Conservation (phyloP, 2,113 vertebrate genomes). For the Dipodomys stephensi region DNA sequence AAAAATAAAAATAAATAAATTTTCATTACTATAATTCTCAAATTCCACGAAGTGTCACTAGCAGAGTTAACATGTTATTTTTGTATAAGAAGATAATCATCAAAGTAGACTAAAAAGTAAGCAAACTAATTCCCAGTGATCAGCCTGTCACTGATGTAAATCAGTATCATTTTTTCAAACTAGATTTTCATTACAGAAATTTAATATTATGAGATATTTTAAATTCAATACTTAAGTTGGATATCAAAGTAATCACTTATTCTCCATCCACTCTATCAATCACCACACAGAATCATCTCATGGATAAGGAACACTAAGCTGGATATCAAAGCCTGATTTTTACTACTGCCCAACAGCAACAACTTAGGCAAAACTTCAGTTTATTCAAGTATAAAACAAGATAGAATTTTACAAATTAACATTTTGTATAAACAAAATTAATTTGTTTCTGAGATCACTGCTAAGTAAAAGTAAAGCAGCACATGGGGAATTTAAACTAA, state of each 20-base stretch:
- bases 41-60: constrained; percentile 47
- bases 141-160: not conserved
- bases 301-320: not conserved
- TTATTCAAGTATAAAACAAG: constrained; percentile 1
- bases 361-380: not conserved
- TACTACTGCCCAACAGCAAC: not conserved
- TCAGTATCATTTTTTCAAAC: constrained; percentile 5
- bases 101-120: constrained; percentile 33
- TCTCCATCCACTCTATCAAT: not conserved
- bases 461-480: constrained; percentile 47
- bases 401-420: constrained; percentile 48
- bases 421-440: constrained; percentile 52
- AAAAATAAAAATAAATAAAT: constrained; percentile 6
- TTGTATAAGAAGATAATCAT: constrained; percentile 32
- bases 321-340: not conserved
- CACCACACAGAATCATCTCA: not conserved
- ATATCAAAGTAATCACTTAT: not conserved
- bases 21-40: not conserved
- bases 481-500: not conserved
- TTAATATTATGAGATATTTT: constrained; percentile 23
- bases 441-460: constrained; percentile 1
- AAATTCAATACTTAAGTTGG: constrained; percentile 20
- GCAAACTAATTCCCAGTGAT: constrained; percentile 35
- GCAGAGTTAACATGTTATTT: constrained; percentile 41
- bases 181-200: constrained; percentile 49